Base-by-base conservation (phyloP, 2,888 invertebrate species). In the Euproctis similis region DNA sequence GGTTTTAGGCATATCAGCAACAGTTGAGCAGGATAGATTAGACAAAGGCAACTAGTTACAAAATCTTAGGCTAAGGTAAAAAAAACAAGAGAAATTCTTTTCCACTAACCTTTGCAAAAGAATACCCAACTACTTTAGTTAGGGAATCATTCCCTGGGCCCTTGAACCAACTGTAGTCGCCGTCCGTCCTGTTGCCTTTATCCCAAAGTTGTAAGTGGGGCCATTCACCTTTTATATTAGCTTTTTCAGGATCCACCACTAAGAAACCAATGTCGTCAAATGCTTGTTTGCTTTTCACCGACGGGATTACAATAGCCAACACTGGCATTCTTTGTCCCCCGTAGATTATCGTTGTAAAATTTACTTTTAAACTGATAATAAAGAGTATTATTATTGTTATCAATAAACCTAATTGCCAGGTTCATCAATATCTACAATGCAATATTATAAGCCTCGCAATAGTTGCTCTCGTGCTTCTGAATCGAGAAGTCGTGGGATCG, bases 211-310 rank as follows among this genome's bases (percentile, higher is more conserved):
- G 11, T 4, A 71, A 36, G 0, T 32, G 35, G 0, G 20, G 3
- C 71, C 73, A 77, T 0, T 8, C 9, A 0, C 34, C 43, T 0
- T 30, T 23, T 4, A 22, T 30, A 0, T 30, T 36, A 1, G 3
- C 6, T 9, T 10, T 3, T 10, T 21, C 4, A 7, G 26, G 14
- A 1, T 55, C 42, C 0, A 66, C 59, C 0, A 78, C 53, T 11
- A 80, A 56, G 10, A 78, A 54, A 0, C 71, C 78, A 1, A 77
- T 53, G 27, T 78, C 77, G 19, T 78, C 76, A 29, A 49, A 73
- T 0, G 42, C 33, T 31, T 76, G 72, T 20, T 59, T 61, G 0
- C 67, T 49, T 0, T 34, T 39, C 0, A 58, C 43, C 0, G 64
- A 47, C 0, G 78, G 68, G 0, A 65, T 4, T 0, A 78, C 61